Percentiles rank a stretch among this genome's conserved stretches.
phyloP scores from a whole-genome alignment of 1,140 invertebrate genomes.

The Portunus trituberculatus region DNA sequence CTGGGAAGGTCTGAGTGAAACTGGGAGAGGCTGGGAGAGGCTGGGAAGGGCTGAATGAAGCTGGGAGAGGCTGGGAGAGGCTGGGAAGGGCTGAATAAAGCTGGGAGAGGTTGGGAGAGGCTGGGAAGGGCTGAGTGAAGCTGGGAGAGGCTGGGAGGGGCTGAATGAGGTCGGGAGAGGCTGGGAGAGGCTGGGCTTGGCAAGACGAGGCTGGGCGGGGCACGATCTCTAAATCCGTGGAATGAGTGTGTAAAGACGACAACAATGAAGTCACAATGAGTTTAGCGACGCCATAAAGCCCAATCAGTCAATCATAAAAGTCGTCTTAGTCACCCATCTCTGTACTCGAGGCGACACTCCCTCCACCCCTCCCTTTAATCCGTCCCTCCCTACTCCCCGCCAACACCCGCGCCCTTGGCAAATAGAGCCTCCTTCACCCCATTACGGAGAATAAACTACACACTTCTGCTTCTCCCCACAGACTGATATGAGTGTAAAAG shows the following conservation, averaged over 20 bases:
- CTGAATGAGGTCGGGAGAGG: too few relatives aligned
- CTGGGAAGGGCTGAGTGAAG: too few relatives aligned
- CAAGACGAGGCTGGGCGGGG: not conserved
- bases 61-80: too few relatives aligned
- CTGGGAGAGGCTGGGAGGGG: too few relatives aligned
- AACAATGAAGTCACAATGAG: constrained; percentile 23
- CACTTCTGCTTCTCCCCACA: not conserved
- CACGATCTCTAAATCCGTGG: not conserved
- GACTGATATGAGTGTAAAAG: not conserved
- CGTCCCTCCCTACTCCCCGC: not conserved
- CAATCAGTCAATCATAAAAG: not conserved
- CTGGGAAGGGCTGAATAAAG: too few relatives aligned
- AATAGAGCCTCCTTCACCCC: not conserved
- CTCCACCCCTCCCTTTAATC: not conserved
- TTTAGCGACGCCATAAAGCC: not conserved
- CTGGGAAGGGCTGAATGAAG: too few relatives aligned
- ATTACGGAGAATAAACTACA: not conserved
- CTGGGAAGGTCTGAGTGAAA: too few relatives aligned
- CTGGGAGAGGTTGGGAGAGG: too few relatives aligned
- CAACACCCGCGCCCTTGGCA: not conserved
- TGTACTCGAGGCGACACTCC: not conserved
- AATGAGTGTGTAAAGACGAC: not conserved
- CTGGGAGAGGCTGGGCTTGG: not conserved
- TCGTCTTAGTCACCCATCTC: not conserved
- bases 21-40: too few relatives aligned